Conservation (phyloP, 1,140 invertebrate species). For the Pygmarrhopalites habei region DNA sequence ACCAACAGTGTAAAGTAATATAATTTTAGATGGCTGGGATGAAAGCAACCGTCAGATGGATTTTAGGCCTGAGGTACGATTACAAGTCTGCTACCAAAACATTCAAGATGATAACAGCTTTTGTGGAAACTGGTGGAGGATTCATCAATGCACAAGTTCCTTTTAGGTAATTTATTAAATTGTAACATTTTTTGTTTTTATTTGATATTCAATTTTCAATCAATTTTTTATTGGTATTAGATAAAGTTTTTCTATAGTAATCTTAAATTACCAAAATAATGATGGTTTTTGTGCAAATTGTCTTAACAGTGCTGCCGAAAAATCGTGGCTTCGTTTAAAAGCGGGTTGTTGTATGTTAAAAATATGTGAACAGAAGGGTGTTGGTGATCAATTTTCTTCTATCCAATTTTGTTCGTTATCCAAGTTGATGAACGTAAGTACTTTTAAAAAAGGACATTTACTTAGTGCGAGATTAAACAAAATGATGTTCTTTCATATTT, state of each 20-base stretch:
- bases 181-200: too few species aligned
- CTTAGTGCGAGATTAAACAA: too few species aligned
- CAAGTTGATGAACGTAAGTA: slow-evolving; percentile 73
- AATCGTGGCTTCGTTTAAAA: slow-evolving; percentile 80
- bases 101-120: slow-evolving; percentile 82
- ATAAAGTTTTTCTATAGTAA: too few species aligned
- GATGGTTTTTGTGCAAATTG: slow-evolving; percentile 39
- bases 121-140: slow-evolving; percentile 82
- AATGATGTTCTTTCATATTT: too few species aligned
- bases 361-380: slow-evolving; percentile 90
- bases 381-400: slow-evolving; percentile 85
- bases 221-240: too few species aligned
- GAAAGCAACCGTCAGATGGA: slow-evolving; percentile 93
- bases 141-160: slow-evolving; percentile 37
- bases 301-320: slow-evolving; percentile 78
- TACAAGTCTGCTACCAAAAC: slow-evolving; percentile 86
- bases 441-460: not conserved
- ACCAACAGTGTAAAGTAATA: too few species aligned
- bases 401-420: slow-evolving; percentile 93
- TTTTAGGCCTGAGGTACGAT: slow-evolving; percentile 81
- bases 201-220: too few species aligned
- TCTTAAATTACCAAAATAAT: too few species aligned
- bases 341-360: slow-evolving; percentile 93
- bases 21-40: slow-evolving; percentile 69
- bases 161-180: slow-evolving; percentile 48